phyloP scores from a whole-genome alignment of 2,888 invertebrate species.

The Drosophila nr. medialis region DNA sequence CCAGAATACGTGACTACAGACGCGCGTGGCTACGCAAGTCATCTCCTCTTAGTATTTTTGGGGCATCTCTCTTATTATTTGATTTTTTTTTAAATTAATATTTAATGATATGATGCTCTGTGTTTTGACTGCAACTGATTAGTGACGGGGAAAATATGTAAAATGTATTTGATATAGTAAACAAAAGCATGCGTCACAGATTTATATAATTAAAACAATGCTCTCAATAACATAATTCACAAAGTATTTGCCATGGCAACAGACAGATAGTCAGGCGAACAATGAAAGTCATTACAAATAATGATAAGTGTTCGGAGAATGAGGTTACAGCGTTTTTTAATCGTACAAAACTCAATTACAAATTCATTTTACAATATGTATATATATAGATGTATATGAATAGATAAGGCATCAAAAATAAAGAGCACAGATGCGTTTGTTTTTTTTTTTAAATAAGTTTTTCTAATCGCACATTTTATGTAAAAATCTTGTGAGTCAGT shows the following conservation, averaged over 20 bases:
- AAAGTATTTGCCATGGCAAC: conserved; percentile 35
- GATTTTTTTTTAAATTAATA: background rate
- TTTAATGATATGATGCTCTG: background rate
- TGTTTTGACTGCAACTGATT: conserved; percentile 5
- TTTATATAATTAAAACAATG: conserved; percentile 33
- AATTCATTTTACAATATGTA: background rate
- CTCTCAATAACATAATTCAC: conserved; percentile 40
- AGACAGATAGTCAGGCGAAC: conserved; percentile 12
- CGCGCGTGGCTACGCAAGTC: conserved; percentile 52
- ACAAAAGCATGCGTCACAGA: conserved; percentile 53
- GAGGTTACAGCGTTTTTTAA: conserved; percentile 6
- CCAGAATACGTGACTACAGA: conserved; percentile 52
- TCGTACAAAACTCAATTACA: background rate
- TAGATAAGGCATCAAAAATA: conserved; percentile 1
- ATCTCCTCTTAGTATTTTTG: conserved; percentile 33
- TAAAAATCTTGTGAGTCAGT: conserved; percentile 7
- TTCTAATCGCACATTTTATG: conserved; percentile 8
- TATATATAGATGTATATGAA: background rate
- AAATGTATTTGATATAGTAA: conserved; percentile 29
- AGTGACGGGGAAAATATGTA: conserved; percentile 1
- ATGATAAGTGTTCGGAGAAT: conserved; percentile 8
- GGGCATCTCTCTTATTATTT: conserved; percentile 33
- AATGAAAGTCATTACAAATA: conserved; percentile 13
- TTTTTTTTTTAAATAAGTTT: conserved; percentile 1
- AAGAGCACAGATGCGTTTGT: background rate